These are phyloP conservation scores for Athene cunicularia DNA, from an alignment of 2,113 vertebrate genomes.

Conservation along the genomic window DNA sequence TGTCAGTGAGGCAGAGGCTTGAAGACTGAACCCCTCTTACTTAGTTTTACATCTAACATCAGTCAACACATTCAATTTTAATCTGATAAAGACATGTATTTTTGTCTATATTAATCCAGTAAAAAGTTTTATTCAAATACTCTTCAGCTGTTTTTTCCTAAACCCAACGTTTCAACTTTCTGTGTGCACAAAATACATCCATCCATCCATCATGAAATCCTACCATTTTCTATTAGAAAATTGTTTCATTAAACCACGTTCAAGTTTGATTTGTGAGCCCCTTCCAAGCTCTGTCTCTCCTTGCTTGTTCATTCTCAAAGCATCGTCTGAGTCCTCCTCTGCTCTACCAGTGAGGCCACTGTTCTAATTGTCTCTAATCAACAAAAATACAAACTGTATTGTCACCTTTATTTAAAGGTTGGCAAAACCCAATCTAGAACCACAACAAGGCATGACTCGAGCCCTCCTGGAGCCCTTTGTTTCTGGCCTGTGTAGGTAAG, in stretches of 20 bases:
- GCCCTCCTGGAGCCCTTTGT: not conserved
- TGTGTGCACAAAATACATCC: not conserved
- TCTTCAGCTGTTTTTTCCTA: not conserved
- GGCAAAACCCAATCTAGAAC: not conserved
- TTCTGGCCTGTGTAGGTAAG: not conserved
- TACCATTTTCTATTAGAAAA: not conserved
- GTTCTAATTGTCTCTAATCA: not conserved
- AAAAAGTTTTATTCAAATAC: not conserved
- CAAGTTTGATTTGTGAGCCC: not conserved
- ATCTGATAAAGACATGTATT: not conserved
- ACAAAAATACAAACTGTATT: not conserved
- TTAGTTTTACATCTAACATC: not conserved
- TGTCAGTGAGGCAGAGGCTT: not conserved
- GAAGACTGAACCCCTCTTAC: not conserved
- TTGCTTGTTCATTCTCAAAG: not conserved
- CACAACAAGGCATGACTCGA: not conserved
- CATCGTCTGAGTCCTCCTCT: not conserved
- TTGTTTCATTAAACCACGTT: not conserved
- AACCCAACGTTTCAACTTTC: not conserved
- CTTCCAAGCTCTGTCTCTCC: not conserved
- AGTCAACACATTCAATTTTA: not conserved
- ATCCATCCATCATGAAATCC: not conserved
- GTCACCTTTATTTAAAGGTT: not conserved
- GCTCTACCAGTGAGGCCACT: not conserved
- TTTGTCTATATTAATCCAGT: not conserved